Evolutionary conservation across 2,797 vertebrate species (phyloP).

Genomic region (Microctenopoma stevenorrisi): DNA sequence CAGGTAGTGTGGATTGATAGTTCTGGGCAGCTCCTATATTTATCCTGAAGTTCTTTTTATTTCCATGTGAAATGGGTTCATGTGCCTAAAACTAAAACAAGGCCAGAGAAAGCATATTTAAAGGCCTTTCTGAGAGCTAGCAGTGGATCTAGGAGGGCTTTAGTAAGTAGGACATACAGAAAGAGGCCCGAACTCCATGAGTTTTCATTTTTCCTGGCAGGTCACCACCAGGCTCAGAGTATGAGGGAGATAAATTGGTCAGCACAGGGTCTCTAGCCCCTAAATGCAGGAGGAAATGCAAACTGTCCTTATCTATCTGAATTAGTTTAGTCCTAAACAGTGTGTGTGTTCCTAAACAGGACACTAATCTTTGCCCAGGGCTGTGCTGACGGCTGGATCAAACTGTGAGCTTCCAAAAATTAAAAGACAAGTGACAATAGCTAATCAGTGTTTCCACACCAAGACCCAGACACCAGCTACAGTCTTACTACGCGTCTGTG

Average conservation of each 20-base stretch:
- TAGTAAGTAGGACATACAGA: conserved; percentile 66
- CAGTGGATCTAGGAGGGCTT: conserved; percentile 39
- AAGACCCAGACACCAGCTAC: not conserved
- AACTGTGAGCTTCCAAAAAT: conserved; percentile 50
- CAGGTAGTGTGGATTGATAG: conserved; percentile 19
- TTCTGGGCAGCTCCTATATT: conserved; percentile 20
- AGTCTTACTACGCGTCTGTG: not conserved
- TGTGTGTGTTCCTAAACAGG: conserved; percentile 40
- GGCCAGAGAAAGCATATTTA: conserved; percentile 58
- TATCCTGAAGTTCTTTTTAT: conserved; percentile 47
- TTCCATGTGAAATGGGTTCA: conserved; percentile 56
- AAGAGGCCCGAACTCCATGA: conserved; percentile 43
- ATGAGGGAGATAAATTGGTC: conserved; percentile 49
- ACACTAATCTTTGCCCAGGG: conserved; percentile 61
- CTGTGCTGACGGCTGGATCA: conserved; percentile 57
- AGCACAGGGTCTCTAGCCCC: conserved; percentile 63
- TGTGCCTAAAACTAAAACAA: conserved; percentile 58
- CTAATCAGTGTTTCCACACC: conserved; percentile 39
- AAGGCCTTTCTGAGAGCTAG: conserved; percentile 46
- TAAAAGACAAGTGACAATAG: conserved; percentile 59
- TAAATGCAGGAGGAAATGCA: conserved; percentile 67
- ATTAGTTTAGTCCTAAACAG: conserved; percentile 36
- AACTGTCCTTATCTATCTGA: conserved; percentile 66
- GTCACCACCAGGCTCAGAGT: conserved; percentile 52
- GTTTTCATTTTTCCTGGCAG: conserved; percentile 66